A percentile compares a stretch with the other conserved stretches of the same genome.
phyloP scores from a whole-genome alignment of 2,113 vertebrate genomes.

The Numenius arquata region DNA sequence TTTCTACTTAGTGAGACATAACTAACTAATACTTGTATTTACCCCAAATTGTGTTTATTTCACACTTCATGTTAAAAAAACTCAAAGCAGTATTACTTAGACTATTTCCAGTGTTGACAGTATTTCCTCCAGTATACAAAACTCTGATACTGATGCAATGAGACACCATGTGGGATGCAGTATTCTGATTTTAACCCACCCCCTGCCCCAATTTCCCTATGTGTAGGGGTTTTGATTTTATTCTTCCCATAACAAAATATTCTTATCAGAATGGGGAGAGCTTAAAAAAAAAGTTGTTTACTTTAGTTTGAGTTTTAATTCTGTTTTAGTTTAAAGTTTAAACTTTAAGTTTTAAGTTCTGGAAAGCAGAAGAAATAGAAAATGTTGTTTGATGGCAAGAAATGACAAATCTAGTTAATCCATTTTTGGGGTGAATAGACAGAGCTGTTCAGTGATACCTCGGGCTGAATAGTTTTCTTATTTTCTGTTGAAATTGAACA shows the following conservation, averaged over 20 bases:
- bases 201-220: accelerated
- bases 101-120: background rate
- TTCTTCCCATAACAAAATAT: background rate
- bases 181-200: background rate
- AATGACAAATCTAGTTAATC: background rate
- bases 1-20: background rate
- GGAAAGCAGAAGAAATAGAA: background rate
- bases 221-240: background rate
- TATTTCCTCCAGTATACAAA: background rate
- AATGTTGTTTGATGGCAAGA: background rate
- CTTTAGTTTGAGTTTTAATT: background rate
- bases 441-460: background rate
- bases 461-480: constrained; percentile 11
- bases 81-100: background rate
- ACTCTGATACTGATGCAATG: background rate
- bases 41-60: background rate
- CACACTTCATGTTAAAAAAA: background rate
- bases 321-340: no score
- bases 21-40: background rate
- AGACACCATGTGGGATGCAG: background rate
- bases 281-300: background rate
- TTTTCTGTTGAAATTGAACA: constrained; percentile 20
- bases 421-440: background rate
- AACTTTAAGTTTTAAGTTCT: background rate
- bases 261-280: background rate